Evolutionary conservation across 2,797 vertebrate genomes (phyloP), one percentile per base, ranked within the genome.

Genomic region (Arnoldichthys spilopterus): DNA sequence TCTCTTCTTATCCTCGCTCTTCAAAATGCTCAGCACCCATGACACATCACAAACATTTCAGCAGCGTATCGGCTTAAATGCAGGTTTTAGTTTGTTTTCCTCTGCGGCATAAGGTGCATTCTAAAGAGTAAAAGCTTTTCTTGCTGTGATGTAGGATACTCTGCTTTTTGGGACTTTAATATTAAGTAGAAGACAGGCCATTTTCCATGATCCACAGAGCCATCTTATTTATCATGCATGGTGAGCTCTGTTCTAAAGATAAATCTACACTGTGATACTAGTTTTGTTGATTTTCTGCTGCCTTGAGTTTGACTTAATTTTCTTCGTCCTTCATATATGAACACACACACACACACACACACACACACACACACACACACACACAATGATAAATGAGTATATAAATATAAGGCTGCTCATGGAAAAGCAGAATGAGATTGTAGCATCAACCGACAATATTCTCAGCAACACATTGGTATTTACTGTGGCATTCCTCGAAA

Each of bases 341-440:
- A n/a, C 47, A 32, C 24, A 73, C 69, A 77, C 61, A 24, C 22
- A 51, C 12, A 63, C 47, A 67, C 34, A 75, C 69, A 77, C 58
- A 24, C 26, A 53, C 6, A 53, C 24, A 9, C 51, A 9, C 54
- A 68, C 64, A 68, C 34, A 75, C 69, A 77, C 58, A 24, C 22
- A 5, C 26, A 13, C 16, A 56, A 18, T 37, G 43, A 66, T 51
- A 37, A 66, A 69, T 32, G 54, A 30, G 71, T 6, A 24, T 67
- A 54, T 77, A 61, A 69, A 77, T 58, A 69, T 66, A 32, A 79
- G 18, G 74, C 67, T 70, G 77, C 76, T 72, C 28, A 6, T 28
- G 5, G 49, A 18, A 54, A 37, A 34, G 49, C 28, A 54, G 49
- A 54, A 72, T 8, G 3, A 47, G 64, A 67, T 47, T 67, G 40